Percentiles rank a stretch among this genome's conserved stretches.
These are phyloP conservation scores for Schizopygopsis pylzovi DNA, from an alignment of 2,797 vertebrate genomes.

Conservation along the genomic window DNA sequence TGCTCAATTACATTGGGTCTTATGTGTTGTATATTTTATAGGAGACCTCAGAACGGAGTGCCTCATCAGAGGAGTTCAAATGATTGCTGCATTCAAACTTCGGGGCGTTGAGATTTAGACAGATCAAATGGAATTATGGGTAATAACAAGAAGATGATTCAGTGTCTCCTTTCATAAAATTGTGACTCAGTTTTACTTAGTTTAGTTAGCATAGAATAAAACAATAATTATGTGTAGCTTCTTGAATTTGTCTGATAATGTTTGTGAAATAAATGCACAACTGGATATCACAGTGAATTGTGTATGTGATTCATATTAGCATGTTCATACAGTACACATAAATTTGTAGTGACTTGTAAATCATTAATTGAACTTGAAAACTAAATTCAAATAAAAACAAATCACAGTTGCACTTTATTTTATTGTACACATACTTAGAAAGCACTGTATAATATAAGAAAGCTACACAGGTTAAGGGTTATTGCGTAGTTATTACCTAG, in stretches of 20 bases:
- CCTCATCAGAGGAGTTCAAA: conserved; percentile 54
- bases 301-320: conserved; percentile 24
- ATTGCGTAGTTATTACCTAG: too few relatives aligned
- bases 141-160: conserved; percentile 22
- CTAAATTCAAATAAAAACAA: background rate
- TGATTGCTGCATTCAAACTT: conserved; percentile 44
- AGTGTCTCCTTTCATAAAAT: conserved; percentile 41
- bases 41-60: conserved; percentile 52
- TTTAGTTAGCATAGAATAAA: conserved; percentile 33
- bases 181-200: conserved; percentile 6
- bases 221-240: conserved; percentile 21
- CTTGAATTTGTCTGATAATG: conserved; percentile 13
- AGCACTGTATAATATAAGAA: too few relatives aligned
- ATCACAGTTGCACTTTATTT: too few relatives aligned
- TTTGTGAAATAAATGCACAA: conserved; percentile 4
- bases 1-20: conserved; percentile 15
- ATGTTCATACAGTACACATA: background rate
- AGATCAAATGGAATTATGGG: conserved; percentile 16
- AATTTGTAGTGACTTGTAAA: conserved; percentile 22
- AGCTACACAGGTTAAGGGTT: too few relatives aligned
- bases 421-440: too few relatives aligned
- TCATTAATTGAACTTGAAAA: background rate
- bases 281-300: conserved; percentile 11
- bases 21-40: conserved; percentile 54
- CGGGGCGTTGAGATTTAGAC: background rate